Base-by-base conservation (phyloP, 2,888 invertebrate species). In the Leptinotarsa haldemani region DNA sequence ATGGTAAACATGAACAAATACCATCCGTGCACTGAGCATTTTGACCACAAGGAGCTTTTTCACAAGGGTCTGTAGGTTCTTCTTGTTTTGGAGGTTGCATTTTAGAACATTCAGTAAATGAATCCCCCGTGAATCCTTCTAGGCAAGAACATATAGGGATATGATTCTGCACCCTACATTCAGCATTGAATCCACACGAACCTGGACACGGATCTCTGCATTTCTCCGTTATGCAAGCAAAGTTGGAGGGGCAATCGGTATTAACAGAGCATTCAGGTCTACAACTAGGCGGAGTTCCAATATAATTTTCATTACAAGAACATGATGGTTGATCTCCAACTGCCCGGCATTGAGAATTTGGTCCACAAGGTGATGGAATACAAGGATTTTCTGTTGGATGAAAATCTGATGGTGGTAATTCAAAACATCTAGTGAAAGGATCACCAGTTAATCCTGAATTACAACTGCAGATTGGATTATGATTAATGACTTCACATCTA, bases 261-360 rank as follows among this genome's bases (percentile, higher is more conserved):
- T 93, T 93, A 76, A 92, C 91, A 20, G 91, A 88, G 86, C 93
- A 93, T 87, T 93, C 93, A 4, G 95, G 94, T 82, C 92, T 90
- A 82, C 95, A 95, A 83, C 92, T 91, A 67, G 94, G 94, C 46
- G 95, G 94, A n/a, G 90, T 88, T 71, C 95, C 95, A 74, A 92
- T 89, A 84, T 90, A 94, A 72, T 90, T 90, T 70, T 90, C 88
- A 80, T 91, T 84, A 84, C 94, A 94, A 65, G 91, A 90, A 83
- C 94, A 94, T 1, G 92, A 91, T n/a, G 93, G 92, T 76, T 90
- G 88, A 65, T 89, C 89, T 58, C 88, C 87, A 48, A 89, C 83
- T 70, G 89, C 89, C 83, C 90, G 88, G 81, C 93, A 93, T 81
- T 91, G 88, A 0, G 93, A 90, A 83, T 93, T 89, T 1, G 89